A percentile compares a stretch with the other conserved stretches of the same genome.
phyloP scores from a whole-genome alignment of 2,797 vertebrate genomes.

The Allobates femoralis region DNA sequence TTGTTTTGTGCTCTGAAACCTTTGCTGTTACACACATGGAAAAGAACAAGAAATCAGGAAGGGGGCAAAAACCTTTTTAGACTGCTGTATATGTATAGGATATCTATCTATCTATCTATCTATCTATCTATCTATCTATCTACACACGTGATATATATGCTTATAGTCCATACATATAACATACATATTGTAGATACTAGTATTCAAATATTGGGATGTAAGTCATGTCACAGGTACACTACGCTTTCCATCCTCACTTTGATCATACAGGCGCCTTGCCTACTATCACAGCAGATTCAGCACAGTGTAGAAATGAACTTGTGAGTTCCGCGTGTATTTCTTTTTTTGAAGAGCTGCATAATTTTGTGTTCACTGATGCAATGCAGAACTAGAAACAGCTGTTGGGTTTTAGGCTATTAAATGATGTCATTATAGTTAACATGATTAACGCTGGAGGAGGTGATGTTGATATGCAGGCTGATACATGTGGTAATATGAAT shows the following conservation, averaged over 20 bases:
- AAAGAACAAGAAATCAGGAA: too few relatives aligned
- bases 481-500: slow-evolving; percentile 3
- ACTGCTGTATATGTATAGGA: too few relatives aligned
- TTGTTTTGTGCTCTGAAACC: too few relatives aligned
- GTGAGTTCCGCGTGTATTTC: neutral
- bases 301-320: neutral
- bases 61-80: too few relatives aligned
- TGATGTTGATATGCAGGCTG: slow-evolving; percentile 7
- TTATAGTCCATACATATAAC: too few relatives aligned
- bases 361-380: slow-evolving; percentile 28
- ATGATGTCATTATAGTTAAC: slow-evolving; percentile 30
- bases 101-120: too few relatives aligned
- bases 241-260: neutral
- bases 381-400: slow-evolving; percentile 33
- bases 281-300: neutral
- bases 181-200: too few relatives aligned
- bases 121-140: too few relatives aligned
- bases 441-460: slow-evolving; percentile 7
- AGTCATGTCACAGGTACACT: too few relatives aligned
- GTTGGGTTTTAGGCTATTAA: slow-evolving; percentile 31
- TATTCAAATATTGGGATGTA: too few relatives aligned
- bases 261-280: neutral
- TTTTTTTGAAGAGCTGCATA: neutral
- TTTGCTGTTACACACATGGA: too few relatives aligned
- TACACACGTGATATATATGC: too few relatives aligned